A percentile compares a stretch with the other conserved stretches of the same genome.
These are phyloP conservation scores for Buathra laborator DNA, from an alignment of 2,888 invertebrate genomes.

Conservation along the genomic window DNA sequence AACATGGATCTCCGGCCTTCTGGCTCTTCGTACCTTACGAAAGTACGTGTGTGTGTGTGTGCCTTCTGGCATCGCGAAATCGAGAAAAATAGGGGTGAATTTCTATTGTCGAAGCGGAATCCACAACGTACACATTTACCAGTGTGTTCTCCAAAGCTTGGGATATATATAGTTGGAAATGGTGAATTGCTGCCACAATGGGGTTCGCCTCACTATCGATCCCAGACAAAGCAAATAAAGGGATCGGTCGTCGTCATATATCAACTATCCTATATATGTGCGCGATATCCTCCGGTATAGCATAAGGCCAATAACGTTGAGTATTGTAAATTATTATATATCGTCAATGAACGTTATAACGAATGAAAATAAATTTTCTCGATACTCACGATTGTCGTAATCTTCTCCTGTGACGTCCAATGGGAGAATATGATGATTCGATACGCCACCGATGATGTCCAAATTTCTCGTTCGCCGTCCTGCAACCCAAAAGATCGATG, in stretches of 20 bases:
- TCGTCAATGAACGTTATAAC: background rate
- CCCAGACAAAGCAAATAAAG: constrained; percentile 65
- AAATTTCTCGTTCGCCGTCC: constrained; percentile 81
- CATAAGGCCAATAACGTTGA: constrained; percentile 36
- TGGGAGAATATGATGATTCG: constrained; percentile 78
- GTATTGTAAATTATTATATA: constrained; percentile 47
- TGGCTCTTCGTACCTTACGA: background rate
- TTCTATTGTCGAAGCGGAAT: constrained; percentile 56
- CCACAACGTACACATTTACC: constrained; percentile 51
- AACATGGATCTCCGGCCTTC: constrained; percentile 6
- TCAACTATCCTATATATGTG: constrained; percentile 9
- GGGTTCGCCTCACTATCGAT: constrained; percentile 55
- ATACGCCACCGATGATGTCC: constrained; percentile 77
- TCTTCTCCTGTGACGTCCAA: constrained; percentile 76
- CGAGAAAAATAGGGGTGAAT: constrained; percentile 48
- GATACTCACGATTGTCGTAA: constrained; percentile 77
- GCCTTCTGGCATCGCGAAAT: constrained; percentile 32
- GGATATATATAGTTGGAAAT: constrained; percentile 49
- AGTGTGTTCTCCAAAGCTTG: constrained; percentile 36
- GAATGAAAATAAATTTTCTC: constrained; percentile 10
- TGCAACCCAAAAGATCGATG: constrained; percentile 68
- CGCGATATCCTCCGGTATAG: constrained; percentile 4
- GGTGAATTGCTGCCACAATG: constrained; percentile 50
- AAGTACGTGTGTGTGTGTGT: background rate
- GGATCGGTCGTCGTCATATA: constrained; percentile 53